Conservation (phyloP, 2,797 vertebrate genomes). For the Poeciliopsis presidionis region DNA sequence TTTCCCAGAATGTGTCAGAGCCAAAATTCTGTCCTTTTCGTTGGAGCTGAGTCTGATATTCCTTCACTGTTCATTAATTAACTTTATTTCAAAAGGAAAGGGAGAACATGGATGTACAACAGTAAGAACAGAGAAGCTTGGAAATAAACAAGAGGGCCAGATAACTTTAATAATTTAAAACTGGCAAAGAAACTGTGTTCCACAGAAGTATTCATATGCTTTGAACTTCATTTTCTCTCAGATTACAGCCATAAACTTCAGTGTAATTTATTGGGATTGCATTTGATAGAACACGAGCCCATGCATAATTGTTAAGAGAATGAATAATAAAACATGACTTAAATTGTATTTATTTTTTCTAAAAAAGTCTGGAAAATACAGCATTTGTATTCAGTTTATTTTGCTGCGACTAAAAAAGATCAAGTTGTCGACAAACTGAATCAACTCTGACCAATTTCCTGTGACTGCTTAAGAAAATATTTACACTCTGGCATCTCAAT, state of each 20-base stretch:
- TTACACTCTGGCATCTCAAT: not conserved
- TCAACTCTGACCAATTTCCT: not conserved
- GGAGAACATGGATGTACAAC: constrained; percentile 3
- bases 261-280: not conserved
- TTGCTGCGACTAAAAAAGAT: not conserved
- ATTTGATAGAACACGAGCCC: not conserved
- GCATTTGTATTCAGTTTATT: not conserved
- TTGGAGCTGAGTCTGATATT: constrained; percentile 23
- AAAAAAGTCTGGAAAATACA: not conserved
- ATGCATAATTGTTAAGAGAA: not conserved
- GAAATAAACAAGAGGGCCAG: not conserved
- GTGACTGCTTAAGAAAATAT: not conserved
- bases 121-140: not conserved
- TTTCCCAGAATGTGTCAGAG: constrained; percentile 24
- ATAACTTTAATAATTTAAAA: not conserved
- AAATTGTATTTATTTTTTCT: too few relatives aligned
- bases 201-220: not conserved
- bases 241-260: not conserved
- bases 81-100: not conserved
- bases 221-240: not conserved
- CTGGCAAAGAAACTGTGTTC: not conserved
- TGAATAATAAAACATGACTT: not conserved
- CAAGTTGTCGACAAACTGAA: not conserved
- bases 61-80: constrained; percentile 24
- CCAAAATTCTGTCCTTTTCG: constrained; percentile 29